Percentiles rank a stretch among this genome's conserved stretches.
Evolutionary conservation across 2,797 vertebrate genomes (phyloP).

Genomic region (Mormyrops attenuatus): DNA sequence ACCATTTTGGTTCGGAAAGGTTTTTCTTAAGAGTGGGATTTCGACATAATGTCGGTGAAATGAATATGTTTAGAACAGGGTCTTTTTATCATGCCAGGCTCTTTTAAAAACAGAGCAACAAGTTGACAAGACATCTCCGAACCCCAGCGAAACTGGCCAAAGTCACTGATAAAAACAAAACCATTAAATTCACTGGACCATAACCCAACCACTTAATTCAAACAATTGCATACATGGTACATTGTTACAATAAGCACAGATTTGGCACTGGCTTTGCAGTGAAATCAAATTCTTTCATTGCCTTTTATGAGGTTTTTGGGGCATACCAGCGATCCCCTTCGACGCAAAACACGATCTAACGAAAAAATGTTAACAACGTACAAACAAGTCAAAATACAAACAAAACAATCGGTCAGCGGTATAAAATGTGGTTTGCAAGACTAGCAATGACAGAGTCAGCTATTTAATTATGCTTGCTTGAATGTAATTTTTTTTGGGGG

Average conservation of each 20-base stretch:
- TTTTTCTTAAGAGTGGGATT: conserved; percentile 30
- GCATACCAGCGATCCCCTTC: conserved; percentile 56
- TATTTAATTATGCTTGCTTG: conserved; percentile 29
- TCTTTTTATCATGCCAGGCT: conserved; percentile 35
- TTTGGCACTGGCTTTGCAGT: conserved; percentile 33
- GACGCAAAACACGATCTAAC: conserved; percentile 59
- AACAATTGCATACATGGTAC: conserved; percentile 47
- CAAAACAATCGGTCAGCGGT: conserved; percentile 59
- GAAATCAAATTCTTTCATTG: conserved; percentile 31
- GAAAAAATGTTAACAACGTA: conserved; percentile 65
- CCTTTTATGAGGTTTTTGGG: conserved; percentile 62
- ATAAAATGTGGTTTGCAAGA: conserved; percentile 41
- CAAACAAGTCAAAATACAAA: conserved; percentile 64
- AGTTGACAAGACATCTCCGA: conserved; percentile 31
- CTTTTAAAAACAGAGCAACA: conserved; percentile 38
- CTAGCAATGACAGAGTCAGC: conserved; percentile 39
- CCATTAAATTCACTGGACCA: conserved; percentile 45
- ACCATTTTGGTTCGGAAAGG: conserved; percentile 24
- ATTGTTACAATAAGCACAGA: conserved; percentile 61
- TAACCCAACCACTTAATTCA: conserved; percentile 58
- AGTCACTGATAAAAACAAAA: conserved; percentile 45
- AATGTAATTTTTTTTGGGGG: conserved; percentile 33
- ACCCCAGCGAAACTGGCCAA: conserved; percentile 44
- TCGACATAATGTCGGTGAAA: conserved; percentile 42
- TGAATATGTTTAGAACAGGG: conserved; percentile 35